phyloP scores from a whole-genome alignment of 2,888 invertebrate species.

The Drosophila kuntzei region DNA sequence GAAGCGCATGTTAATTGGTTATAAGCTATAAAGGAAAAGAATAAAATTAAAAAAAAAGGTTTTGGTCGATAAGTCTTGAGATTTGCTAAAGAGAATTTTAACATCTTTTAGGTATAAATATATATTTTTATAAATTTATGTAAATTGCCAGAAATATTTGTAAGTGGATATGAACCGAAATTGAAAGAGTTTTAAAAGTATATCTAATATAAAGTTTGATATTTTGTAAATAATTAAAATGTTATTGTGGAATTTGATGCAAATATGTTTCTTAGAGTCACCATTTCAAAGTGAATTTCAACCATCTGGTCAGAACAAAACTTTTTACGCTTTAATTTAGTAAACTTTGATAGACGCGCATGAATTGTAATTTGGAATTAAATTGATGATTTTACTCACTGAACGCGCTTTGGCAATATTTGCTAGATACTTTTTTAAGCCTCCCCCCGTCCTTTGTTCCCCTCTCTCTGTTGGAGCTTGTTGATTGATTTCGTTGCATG shows the following conservation, averaged over 20 bases:
- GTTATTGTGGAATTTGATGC: neutral
- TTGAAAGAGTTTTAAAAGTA: too few relatives aligned
- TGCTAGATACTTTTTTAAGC: slow-evolving; percentile 27
- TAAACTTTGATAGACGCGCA: slow-evolving; percentile 64
- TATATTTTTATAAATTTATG: too few relatives aligned
- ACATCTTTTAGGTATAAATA: too few relatives aligned
- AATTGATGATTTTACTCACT: slow-evolving; percentile 64
- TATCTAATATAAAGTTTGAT: neutral
- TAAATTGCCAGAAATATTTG: too few relatives aligned
- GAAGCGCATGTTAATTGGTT: slow-evolving; percentile 4
- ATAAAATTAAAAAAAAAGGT: too few relatives aligned
- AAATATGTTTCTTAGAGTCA: neutral
- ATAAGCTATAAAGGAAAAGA: too few relatives aligned
- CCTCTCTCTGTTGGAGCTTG: neutral
- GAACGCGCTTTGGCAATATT: slow-evolving; percentile 39
- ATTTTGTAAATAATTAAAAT: neutral
- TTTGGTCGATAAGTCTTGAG: too few relatives aligned
- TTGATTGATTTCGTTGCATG: slow-evolving; percentile 77
- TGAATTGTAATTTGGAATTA: slow-evolving; percentile 79
- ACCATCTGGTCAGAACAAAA: slow-evolving; percentile 23
- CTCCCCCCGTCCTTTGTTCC: neutral
- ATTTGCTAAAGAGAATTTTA: too few relatives aligned
- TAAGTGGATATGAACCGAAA: too few relatives aligned
- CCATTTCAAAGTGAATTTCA: neutral
- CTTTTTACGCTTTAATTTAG: slow-evolving; percentile 42